phyloP scores from a whole-genome alignment of 2,113 vertebrate genomes.

The Asarcornis scutulata region DNA sequence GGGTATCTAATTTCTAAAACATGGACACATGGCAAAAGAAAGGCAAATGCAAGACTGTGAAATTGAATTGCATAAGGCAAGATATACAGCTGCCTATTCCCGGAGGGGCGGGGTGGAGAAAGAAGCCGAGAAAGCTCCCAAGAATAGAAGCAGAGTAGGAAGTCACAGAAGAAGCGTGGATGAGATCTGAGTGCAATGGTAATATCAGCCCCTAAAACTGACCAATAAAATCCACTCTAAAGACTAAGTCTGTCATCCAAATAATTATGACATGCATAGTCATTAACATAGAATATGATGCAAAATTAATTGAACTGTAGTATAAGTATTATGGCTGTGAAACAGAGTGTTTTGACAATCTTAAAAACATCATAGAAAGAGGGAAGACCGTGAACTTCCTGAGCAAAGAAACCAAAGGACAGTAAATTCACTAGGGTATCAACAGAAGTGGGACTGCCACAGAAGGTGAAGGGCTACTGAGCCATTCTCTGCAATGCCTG shows the following conservation, averaged over 20 bases:
- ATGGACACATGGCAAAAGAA: neutral
- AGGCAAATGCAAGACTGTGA: neutral
- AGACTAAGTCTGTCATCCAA: neutral
- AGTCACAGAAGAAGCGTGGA: neutral
- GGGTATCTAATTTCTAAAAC: neutral
- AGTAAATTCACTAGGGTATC: neutral
- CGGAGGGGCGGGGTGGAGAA: neutral
- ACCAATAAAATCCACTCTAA: neutral
- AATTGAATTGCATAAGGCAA: neutral
- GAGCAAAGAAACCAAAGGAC: neutral
- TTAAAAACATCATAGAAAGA: neutral
- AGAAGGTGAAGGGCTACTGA: neutral
- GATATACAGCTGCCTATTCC: neutral
- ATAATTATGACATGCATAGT: neutral
- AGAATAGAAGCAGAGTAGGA: conserved; percentile 28
- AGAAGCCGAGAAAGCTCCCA: neutral
- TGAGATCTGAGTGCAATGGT: neutral
- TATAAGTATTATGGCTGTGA: neutral
- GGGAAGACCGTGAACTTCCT: neutral
- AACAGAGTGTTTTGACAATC: neutral
- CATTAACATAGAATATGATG: neutral
- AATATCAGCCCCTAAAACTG: neutral
- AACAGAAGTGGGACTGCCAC: neutral
- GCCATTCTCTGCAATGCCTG: neutral
- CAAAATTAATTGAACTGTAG: neutral